Evolutionary conservation across 2,797 vertebrate species (phyloP).

Genomic region (Platalea minor): DNA sequence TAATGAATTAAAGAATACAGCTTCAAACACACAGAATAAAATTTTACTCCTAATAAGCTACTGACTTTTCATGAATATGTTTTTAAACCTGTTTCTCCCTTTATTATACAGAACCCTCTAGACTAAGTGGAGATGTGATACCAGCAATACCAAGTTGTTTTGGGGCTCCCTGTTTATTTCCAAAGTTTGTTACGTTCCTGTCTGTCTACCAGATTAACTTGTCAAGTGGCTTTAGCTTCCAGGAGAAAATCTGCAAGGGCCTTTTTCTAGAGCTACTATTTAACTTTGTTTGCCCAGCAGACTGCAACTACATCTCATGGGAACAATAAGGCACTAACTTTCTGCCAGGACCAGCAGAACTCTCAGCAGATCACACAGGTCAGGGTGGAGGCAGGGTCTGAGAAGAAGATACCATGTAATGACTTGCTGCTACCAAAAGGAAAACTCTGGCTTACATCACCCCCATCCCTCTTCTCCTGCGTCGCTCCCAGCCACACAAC

Average conservation of each 20-base stretch:
- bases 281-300: neutral
- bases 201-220: neutral
- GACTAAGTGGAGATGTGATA: neutral
- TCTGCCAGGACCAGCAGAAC: neutral
- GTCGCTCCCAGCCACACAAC: neutral
- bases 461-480: neutral
- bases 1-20: conserved; percentile 11
- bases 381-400: neutral
- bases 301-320: neutral
- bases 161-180: neutral
- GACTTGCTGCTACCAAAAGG: neutral
- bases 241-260: neutral
- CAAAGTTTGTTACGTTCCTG: neutral
- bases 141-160: neutral
- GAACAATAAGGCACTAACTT: neutral
- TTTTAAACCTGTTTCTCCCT: conserved; percentile 16
- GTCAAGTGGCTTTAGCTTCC: neutral
- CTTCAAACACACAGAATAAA: conserved; percentile 42
- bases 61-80: neutral
- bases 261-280: neutral
- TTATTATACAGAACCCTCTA: neutral
- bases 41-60: conserved; percentile 46
- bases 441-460: neutral
- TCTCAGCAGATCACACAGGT: neutral
- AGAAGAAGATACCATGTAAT: neutral